Evolutionary conservation across 2,797 vertebrate genomes (phyloP).

Genomic region (Strix occidentalis): DNA sequence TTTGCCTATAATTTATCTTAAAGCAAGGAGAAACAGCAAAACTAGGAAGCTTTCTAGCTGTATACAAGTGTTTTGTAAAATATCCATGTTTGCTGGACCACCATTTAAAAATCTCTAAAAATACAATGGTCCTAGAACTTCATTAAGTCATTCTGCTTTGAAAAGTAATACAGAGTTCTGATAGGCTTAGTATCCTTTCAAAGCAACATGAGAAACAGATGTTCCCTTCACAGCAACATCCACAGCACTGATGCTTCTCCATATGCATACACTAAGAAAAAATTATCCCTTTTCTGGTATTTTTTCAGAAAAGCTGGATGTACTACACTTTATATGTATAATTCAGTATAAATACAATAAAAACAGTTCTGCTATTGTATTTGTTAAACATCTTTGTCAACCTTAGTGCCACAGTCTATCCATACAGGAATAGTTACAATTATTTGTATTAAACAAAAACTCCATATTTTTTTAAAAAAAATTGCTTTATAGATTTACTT

Average conservation of each 20-base stretch:
- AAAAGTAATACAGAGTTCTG: background rate
- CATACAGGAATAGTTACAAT: background rate
- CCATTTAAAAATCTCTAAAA: background rate
- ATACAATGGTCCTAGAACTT: background rate
- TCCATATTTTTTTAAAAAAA: background rate
- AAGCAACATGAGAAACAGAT: background rate
- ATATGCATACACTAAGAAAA: background rate
- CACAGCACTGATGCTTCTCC: background rate
- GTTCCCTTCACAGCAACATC: background rate
- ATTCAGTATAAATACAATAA: background rate
- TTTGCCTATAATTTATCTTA: background rate
- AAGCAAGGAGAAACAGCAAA: background rate
- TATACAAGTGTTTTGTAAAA: background rate
- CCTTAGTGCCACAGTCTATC: background rate
- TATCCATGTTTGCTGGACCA: background rate
- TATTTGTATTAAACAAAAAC: background rate
- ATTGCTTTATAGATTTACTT: background rate
- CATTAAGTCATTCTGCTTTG: background rate
- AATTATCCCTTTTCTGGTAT: background rate
- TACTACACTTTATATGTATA: background rate
- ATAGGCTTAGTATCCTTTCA: background rate
- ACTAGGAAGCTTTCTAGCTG: background rate
- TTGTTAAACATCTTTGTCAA: background rate
- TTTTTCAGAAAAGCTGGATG: background rate
- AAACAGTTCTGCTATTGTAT: background rate